phyloP scores from a whole-genome alignment of 2,888 invertebrate species.

The Morpho helenor region DNA sequence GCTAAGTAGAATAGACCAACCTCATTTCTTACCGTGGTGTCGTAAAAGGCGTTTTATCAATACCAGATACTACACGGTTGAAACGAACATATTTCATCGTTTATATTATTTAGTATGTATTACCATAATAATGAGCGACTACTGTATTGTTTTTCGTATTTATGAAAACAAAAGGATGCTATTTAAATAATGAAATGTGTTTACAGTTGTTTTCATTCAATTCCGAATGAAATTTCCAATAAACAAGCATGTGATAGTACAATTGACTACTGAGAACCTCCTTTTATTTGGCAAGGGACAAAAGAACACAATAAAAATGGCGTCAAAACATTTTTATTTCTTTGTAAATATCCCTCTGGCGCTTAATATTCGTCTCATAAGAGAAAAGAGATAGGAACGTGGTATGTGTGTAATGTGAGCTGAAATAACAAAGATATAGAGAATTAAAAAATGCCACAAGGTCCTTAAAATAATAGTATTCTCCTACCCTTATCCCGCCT shows the following conservation, averaged over 20 bases:
- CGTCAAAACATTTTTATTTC: slow-evolving; percentile 57
- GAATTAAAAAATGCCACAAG: not conserved
- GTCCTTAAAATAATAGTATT: no score
- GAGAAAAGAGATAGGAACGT: slow-evolving; percentile 47
- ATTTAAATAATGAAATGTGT: no score
- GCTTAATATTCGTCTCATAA: slow-evolving; percentile 69
- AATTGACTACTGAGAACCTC: slow-evolving; percentile 20
- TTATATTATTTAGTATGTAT: no score
- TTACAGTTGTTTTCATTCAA: slow-evolving; percentile 14
- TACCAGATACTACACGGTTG: no score
- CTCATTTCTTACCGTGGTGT: no score
- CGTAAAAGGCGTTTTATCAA: no score
- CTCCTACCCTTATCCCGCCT: no score
- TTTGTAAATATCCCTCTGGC: slow-evolving; percentile 54
- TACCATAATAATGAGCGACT: no score
- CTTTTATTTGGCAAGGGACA: slow-evolving; percentile 31
- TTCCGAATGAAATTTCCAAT: slow-evolving; percentile 14
- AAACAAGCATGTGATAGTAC: slow-evolving; percentile 13
- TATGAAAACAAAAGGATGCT: not conserved
- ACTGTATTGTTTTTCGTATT: not conserved
- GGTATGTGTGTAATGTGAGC: slow-evolving; percentile 49
- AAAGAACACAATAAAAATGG: slow-evolving; percentile 39
- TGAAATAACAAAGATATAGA: slow-evolving; percentile 28
- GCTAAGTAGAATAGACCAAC: no score
- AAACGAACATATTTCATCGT: no score